phyloP scores from a whole-genome alignment of 2,888 invertebrate genomes.

The Drosophila nr. fundita region DNA sequence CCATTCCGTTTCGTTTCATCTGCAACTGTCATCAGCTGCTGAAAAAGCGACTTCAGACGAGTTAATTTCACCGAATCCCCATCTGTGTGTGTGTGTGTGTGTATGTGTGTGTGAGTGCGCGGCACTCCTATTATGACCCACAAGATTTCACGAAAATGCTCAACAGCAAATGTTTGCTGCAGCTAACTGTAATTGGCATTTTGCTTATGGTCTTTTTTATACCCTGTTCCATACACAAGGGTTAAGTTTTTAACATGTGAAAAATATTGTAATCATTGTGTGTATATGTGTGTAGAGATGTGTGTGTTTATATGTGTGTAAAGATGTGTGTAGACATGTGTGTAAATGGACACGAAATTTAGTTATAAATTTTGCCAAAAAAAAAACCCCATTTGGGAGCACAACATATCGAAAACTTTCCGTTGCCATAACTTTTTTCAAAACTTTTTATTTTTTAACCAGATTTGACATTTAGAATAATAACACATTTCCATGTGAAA shows the following conservation, averaged over 20 bases:
- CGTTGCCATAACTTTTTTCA: not conserved
- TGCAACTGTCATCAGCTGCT: constrained; percentile 52
- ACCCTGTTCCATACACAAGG: constrained; percentile 22
- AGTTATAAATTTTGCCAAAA: not conserved
- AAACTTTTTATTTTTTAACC: not conserved
- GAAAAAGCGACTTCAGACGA: constrained; percentile 38
- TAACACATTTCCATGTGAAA: not conserved
- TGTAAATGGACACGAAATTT: not conserved
- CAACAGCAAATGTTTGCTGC: constrained; percentile 20
- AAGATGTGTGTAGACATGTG: constrained; percentile 6
- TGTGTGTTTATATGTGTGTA: not conserved
- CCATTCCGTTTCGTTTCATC: not conserved
- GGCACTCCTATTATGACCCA: constrained; percentile 5
- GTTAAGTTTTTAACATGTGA: not conserved
- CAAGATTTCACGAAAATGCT: not conserved
- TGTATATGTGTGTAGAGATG: not conserved
- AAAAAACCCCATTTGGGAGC: too few relatives aligned
- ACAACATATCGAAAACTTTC: not conserved
- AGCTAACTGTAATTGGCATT: constrained; percentile 51
- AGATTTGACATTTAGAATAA: not conserved
- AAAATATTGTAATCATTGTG: not conserved
- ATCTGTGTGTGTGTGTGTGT: constrained; percentile 2
- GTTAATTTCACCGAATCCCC: constrained; percentile 53
- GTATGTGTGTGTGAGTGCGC: constrained; percentile 2
- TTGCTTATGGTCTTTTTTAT: constrained; percentile 26